Base-by-base conservation (phyloP, 2,888 invertebrate species). In the Polydrusus pterygomalis region DNA sequence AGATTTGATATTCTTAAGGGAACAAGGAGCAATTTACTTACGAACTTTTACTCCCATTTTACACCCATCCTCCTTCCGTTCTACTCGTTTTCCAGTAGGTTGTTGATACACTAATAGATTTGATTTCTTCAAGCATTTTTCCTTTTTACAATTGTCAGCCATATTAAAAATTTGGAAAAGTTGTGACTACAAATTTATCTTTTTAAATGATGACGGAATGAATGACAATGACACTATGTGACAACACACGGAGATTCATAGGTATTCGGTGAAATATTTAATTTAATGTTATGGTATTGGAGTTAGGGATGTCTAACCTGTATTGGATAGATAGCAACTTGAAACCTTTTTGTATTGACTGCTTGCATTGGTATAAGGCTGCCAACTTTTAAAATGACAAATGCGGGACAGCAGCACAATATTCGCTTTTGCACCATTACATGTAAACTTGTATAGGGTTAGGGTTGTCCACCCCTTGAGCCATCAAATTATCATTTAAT, bases 121-220 rank as follows among this genome's bases (percentile, higher is more conserved):
- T 18, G 82, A 80, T 70, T 84, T 84, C 63, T 80, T 82, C 20
- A 80, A 60, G 70, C 83, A 81, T 72, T 84, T 84, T 20, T 85
- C 83, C 0, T 86, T 84, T 68, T 86, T 80, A 79, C 85, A 86
- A 18, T 34, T 45, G 30, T 47, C 58, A 10, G 45, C 34, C 72
- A 72, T 72, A 43, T 43, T 72, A n/a, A 43, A 47, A 68, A 86
- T 86, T 65, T 85, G 84, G 49, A 81, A 18, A 60, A 38, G 10
- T 10, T 60, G 9, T 34, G 38, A 60, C n/a, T 30, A 11, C 9
- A 20, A 34, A 60, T 34, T 47, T 47, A 38, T 60, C 17, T 38
- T 60, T n/a, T 11, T 40, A 30, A 47, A 17, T 60, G 30, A 34
- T 11, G 38, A 34, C n/a, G 1, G 13, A 10, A 60, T 60, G 58